Conservation (phyloP, 2,113 vertebrate genomes). For the Sinocyclocheilus maitianheensis region DNA sequence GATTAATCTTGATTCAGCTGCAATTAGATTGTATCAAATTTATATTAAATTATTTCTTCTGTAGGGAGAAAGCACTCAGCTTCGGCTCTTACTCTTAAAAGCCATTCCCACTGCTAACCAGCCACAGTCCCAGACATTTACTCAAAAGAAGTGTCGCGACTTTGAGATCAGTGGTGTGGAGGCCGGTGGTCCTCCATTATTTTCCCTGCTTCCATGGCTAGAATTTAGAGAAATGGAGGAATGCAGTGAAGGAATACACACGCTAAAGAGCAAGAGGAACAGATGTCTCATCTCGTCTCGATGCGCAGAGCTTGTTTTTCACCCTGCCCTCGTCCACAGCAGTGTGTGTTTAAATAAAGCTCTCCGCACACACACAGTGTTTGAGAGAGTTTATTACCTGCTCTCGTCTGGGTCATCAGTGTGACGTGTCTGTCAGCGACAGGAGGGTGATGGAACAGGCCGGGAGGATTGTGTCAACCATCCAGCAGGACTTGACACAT, state of each 20-base stretch:
- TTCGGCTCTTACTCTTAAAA: conserved; percentile 23
- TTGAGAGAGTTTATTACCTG: conserved; percentile 43
- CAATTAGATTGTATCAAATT: background rate
- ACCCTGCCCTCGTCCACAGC: conserved; percentile 11
- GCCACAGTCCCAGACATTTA: conserved; percentile 15
- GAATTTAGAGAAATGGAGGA: conserved; percentile 69
- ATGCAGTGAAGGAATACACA: conserved; percentile 67
- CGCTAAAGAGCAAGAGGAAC: conserved; percentile 54
- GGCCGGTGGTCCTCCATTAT: conserved; percentile 58
- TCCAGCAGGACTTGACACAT: conserved; percentile 28
- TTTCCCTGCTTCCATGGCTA: conserved; percentile 68
- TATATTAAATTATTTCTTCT: conserved; percentile 20
- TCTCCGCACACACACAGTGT: conserved; percentile 19
- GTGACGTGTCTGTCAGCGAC: conserved; percentile 33
- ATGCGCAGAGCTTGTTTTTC: conserved; percentile 24
- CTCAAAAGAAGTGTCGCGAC: conserved; percentile 41
- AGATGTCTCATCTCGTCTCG: conserved; percentile 39
- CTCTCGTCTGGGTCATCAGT: conserved; percentile 37
- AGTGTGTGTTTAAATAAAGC: conserved; percentile 39
- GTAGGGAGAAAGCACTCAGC: background rate
- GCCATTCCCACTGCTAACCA: background rate
- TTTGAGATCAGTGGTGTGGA: conserved; percentile 49
- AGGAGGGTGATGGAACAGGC: conserved; percentile 2
- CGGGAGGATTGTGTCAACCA: background rate
- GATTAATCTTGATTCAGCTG: background rate